Evolutionary conservation across 2,113 vertebrate genomes (phyloP).

Genomic region (Larimichthys polyactis): DNA sequence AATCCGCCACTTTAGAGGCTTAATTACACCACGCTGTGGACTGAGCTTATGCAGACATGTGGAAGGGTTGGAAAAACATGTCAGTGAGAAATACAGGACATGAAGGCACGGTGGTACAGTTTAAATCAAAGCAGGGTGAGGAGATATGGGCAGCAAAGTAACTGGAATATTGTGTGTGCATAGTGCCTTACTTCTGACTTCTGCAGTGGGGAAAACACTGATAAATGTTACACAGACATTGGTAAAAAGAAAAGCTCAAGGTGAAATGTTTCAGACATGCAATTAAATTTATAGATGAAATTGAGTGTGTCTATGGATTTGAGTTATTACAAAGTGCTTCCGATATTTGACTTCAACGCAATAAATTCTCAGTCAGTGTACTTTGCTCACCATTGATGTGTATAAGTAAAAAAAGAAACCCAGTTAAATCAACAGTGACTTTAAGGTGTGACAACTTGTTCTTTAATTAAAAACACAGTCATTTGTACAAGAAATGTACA

Average conservation of each 20-base stretch:
- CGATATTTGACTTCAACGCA: background rate
- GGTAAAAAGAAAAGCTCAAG: slow-evolving; percentile 16
- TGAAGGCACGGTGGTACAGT: slow-evolving; percentile 45
- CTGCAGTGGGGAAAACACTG: slow-evolving; percentile 25
- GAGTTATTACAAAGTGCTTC: slow-evolving; percentile 23
- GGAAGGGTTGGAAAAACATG: slow-evolving; percentile 67
- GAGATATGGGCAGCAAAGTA: slow-evolving; percentile 40
- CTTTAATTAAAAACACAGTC: slow-evolving; percentile 87
- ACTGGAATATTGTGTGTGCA: slow-evolving; percentile 40
- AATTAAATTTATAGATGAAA: slow-evolving; percentile 47
- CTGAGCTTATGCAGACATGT: slow-evolving; percentile 69
- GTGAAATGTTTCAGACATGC: slow-evolving; percentile 42
- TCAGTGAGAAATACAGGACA: slow-evolving; percentile 61
- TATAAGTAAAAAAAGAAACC: background rate
- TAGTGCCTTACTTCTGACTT: slow-evolving; percentile 68
- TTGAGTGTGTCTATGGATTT: background rate
- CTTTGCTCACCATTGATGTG: background rate
- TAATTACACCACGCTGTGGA: slow-evolving; percentile 74
- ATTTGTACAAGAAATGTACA: slow-evolving; percentile 93
- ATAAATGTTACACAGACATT: slow-evolving; percentile 27
- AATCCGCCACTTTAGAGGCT: slow-evolving; percentile 78
- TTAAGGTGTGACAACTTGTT: slow-evolving; percentile 75
- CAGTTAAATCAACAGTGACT: background rate
- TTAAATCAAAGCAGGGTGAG: slow-evolving; percentile 49
- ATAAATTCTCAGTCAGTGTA: background rate